Evolutionary conservation across 1,140 invertebrate species (phyloP), one percentile per base, ranked within the genome.

Genomic region (Pollicipes pollicipes): DNA sequence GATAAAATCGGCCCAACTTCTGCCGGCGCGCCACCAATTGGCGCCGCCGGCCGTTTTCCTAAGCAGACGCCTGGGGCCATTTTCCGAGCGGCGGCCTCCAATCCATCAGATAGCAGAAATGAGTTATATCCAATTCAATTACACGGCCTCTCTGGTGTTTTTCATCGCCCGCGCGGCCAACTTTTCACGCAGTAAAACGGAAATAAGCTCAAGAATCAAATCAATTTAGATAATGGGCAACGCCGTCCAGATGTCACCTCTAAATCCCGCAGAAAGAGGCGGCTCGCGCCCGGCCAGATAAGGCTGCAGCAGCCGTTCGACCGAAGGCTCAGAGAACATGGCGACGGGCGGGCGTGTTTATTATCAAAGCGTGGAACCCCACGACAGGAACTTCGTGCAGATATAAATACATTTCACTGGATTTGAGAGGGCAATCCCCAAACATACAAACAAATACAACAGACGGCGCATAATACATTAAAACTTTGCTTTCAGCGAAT

Each of bases 41-140:
- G 45, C 21, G 45, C 13, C 45, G 6, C 45, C 13, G 21, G 4
- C 45, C 24, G 13, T 16, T 4, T 16, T 35, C 32, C 4, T 16
- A 35, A 58, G 45, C 45, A 10, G 45, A 58, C n/a, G n/a, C n/a
- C n/a, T n/a, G n/a, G n/a, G n/a, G n/a, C n/a, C 45, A 58, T 58
- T 58, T 58, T 58, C 45, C 21, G 45, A 10, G 2, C 45, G 45
- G 21, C 13, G 2, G 13, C 13, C 45, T 21, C 45, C 45, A 58
- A 58, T 58, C 45, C 24, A 58, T 58, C 45, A 58, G 45, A 58
- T 58, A 58, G 45, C 45, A 58, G 6, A 58, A 58, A 58, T 58
- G 45, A 58, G 45, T 58, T 58, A 58, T 58, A 58, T 58, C 45
- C 45, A 58, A 58, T 58, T 58, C 45, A 58, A 58, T 58, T 58